These are phyloP conservation scores for Oasisia sp. DNA, from an alignment of 2,888 invertebrate genomes.

Conservation along the genomic window DNA sequence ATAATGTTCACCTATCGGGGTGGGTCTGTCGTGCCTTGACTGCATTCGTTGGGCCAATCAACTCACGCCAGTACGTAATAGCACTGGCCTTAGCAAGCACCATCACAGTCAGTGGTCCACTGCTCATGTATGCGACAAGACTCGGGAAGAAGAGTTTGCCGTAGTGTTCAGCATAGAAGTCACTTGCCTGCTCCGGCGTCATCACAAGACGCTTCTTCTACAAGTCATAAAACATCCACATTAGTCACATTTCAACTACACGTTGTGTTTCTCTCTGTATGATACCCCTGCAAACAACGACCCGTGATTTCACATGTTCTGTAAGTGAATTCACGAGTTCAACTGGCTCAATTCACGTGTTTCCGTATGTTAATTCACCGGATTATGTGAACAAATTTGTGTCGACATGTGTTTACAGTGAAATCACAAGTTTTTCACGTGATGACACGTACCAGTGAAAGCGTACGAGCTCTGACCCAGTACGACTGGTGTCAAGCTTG, in stretches of 20 bases:
- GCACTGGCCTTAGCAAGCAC: constrained; percentile 76
- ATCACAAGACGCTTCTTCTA: constrained; percentile 78
- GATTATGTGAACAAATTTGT: no score
- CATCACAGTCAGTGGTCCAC: constrained; percentile 78
- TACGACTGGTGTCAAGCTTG: no score
- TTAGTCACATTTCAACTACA: background rate
- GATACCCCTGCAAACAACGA: background rate
- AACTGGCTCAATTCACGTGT: no score
- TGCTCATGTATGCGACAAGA: constrained; percentile 82
- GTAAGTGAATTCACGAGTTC: no score
- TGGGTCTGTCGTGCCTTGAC: constrained; percentile 71
- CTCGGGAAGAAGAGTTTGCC: constrained; percentile 80
- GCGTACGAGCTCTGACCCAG: no score
- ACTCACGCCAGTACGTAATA: constrained; percentile 77
- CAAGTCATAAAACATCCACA: constrained; percentile 38
- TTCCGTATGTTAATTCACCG: no score
- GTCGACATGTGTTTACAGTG: no score
- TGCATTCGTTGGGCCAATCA: constrained; percentile 77
- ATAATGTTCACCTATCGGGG: constrained; percentile 69
- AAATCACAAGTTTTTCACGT: no score
- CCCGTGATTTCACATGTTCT: no score
- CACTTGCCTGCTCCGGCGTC: constrained; percentile 86
- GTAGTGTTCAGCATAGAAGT: constrained; percentile 82
- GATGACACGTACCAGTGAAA: no score
- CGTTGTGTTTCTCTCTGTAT: background rate